These are phyloP conservation scores for Erpobdella octoculata DNA, from an alignment of 2,888 invertebrate species.

Conservation along the genomic window DNA sequence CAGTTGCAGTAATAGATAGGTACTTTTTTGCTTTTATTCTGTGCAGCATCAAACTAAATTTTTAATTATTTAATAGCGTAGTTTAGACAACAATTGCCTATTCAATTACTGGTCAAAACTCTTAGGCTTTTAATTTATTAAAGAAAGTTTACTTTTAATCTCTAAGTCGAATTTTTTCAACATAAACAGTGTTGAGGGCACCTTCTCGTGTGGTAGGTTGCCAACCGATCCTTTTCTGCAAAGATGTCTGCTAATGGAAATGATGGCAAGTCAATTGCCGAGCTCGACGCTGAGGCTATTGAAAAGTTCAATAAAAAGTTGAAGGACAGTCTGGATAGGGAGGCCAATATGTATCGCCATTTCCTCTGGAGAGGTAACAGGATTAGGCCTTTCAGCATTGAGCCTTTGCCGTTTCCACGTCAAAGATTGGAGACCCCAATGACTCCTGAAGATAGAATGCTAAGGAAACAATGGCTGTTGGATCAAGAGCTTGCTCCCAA, in stretches of 20 bases:
- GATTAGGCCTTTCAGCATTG: conserved; percentile 46
- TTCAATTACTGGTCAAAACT: no score
- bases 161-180: no score
- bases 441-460: conserved; percentile 45
- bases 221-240: not conserved
- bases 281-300: conserved; percentile 36
- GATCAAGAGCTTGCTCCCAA: conserved; percentile 46
- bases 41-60: no score
- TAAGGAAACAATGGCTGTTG: conserved; percentile 47
- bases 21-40: no score
- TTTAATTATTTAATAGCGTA: no score
- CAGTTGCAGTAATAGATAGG: no score
- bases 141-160: no score
- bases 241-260: not conserved
- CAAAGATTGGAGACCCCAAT: conserved; percentile 43
- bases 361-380: conserved; percentile 42
- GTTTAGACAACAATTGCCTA: no score
- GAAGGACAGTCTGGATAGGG: conserved; percentile 32
- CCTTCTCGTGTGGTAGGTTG: conserved; percentile 4
- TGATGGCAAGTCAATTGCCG: conserved; percentile 30
- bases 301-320: conserved; percentile 34
- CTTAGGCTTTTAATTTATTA: no score
- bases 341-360: conserved; percentile 33
- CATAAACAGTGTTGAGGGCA: conserved; percentile 21
- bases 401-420: conserved; percentile 44